Evolutionary conservation across 2,888 invertebrate genomes (phyloP).

Genomic region (Mechanitis messenoides): DNA sequence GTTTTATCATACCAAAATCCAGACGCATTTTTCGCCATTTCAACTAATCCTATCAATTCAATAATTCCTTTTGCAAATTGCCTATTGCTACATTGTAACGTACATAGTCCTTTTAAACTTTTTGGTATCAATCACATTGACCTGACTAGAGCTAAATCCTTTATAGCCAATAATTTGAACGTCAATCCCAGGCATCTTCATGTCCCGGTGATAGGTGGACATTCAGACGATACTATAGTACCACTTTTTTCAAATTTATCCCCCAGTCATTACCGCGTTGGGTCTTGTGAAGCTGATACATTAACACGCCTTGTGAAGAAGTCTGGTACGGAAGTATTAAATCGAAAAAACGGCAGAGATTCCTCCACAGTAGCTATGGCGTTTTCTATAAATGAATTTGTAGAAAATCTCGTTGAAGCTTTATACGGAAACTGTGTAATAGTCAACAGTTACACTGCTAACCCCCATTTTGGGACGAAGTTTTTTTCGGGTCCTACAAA

Average conservation of each 20-base stretch:
- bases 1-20: slow-evolving; percentile 47
- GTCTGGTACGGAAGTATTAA: slow-evolving; percentile 48
- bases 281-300: slow-evolving; percentile 42
- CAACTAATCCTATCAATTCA: slow-evolving; percentile 54
- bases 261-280: slow-evolving; percentile 37
- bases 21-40: slow-evolving; percentile 49
- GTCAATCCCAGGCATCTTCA: slow-evolving; percentile 39
- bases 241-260: slow-evolving; percentile 54
- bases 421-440: slow-evolving; percentile 41
- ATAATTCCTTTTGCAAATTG: slow-evolving; percentile 53
- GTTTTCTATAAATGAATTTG: slow-evolving; percentile 53
- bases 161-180: slow-evolving; percentile 41
- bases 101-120: slow-evolving; percentile 51
- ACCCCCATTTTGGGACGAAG: slow-evolving; percentile 52
- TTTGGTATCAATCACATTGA: slow-evolving; percentile 58
- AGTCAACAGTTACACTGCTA: slow-evolving; percentile 47
- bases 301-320: slow-evolving; percentile 49
- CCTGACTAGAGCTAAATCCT: slow-evolving; percentile 41
- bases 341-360: slow-evolving; percentile 44
- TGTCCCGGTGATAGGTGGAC: slow-evolving; percentile 57
- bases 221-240: slow-evolving; percentile 55
- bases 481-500: slow-evolving; percentile 53
- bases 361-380: slow-evolving; percentile 48
- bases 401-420: slow-evolving; percentile 46
- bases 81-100: slow-evolving; percentile 42